phyloP scores from a whole-genome alignment of 1,140 invertebrate genomes.

The Drosophila lini region DNA sequence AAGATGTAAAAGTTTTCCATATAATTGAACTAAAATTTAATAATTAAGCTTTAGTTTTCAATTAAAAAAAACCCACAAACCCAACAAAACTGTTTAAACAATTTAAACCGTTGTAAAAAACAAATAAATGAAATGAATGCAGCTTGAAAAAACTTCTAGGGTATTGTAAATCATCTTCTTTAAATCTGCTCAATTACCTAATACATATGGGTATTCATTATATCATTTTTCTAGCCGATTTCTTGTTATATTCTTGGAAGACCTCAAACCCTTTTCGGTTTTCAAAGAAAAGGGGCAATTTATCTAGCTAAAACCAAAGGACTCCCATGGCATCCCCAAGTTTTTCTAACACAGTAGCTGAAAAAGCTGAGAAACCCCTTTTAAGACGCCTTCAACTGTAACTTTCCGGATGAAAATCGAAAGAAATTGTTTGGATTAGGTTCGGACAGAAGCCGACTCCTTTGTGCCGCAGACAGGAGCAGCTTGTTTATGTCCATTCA shows the following conservation, averaged over 20 bases:
- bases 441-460: constrained; percentile 28
- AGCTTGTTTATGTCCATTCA: constrained; percentile 38
- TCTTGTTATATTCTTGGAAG: neutral
- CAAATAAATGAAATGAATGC: too few species aligned
- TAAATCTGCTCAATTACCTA: neutral
- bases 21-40: too few species aligned
- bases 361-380: constrained; percentile 17
- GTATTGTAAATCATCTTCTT: neutral
- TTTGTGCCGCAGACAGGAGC: constrained; percentile 16
- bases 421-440: constrained; percentile 67
- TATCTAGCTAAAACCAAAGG: constrained; percentile 18
- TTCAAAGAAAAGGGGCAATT: constrained; percentile 2
- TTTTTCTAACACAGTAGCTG: neutral
- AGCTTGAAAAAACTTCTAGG: too few species aligned
- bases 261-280: neutral
- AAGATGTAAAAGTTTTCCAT: too few species aligned
- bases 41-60: neutral
- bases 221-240: neutral
- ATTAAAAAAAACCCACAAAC: neutral
- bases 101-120: too few species aligned
- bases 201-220: neutral
- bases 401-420: constrained; percentile 50
- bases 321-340: neutral
- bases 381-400: constrained; percentile 39
- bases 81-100: too few species aligned